Conservation (phyloP, 2,888 invertebrate genomes). For the Phyto melanocephala region DNA sequence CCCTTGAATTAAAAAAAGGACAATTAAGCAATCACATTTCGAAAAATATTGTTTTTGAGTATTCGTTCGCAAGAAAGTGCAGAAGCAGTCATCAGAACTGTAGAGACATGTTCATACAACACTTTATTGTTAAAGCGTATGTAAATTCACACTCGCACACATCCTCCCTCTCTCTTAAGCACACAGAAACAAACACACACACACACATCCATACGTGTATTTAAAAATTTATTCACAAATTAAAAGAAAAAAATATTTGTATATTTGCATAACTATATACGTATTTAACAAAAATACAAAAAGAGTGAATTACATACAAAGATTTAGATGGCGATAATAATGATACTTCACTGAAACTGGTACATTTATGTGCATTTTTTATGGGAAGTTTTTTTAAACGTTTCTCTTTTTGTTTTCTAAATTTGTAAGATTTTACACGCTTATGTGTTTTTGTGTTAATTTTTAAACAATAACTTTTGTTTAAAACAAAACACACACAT, state of each 20-base stretch:
- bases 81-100: too few species aligned
- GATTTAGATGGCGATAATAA: conserved; percentile 6
- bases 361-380: background rate
- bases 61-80: too few species aligned
- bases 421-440: background rate
- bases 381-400: conserved; percentile 18
- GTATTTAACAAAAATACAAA: background rate
- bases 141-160: background rate
- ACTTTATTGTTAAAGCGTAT: too few species aligned
- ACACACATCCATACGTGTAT: background rate
- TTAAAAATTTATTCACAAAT: too few species aligned
- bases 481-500: conserved; percentile 1
- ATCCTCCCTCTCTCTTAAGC: too few species aligned
- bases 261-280: background rate
- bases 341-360: conserved; percentile 18
- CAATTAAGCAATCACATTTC: too few species aligned
- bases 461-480: conserved; percentile 29
- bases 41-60: too few species aligned
- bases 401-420: conserved; percentile 5
- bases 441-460: background rate
- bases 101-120: too few species aligned
- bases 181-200: background rate
- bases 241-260: background rate
- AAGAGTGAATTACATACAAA: conserved; percentile 1
- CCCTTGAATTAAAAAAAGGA: too few species aligned